Evolutionary conservation across 2,797 vertebrate genomes (phyloP).

Genomic region (Tokudaia tokunoshimensis): DNA sequence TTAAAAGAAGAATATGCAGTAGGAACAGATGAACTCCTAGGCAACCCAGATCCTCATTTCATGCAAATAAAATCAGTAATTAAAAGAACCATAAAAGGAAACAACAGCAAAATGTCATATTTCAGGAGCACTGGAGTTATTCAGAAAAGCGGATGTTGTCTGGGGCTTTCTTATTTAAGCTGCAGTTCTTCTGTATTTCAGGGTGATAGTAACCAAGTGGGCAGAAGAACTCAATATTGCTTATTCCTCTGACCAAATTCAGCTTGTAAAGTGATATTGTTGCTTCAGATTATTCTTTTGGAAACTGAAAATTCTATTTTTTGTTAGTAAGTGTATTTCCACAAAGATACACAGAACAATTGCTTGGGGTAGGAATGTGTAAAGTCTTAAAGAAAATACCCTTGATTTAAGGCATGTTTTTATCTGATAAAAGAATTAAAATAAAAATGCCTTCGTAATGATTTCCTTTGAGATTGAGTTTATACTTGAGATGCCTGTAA

Average conservation of each 20-base stretch:
- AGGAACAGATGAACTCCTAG: constrained; percentile 80
- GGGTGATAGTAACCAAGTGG: neutral
- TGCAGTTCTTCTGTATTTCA: neutral
- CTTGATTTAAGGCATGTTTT: neutral
- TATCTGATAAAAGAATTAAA: neutral
- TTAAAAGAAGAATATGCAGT: constrained; percentile 72
- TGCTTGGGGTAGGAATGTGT: neutral
- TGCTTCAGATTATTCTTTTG: neutral
- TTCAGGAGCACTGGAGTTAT: constrained; percentile 44
- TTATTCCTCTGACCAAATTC: neutral
- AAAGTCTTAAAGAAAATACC: neutral
- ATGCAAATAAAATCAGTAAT: constrained; percentile 78
- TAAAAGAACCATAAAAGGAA: constrained; percentile 76
- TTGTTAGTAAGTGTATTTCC: neutral
- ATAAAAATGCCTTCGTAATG: neutral
- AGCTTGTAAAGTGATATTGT: neutral
- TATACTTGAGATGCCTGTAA: neutral
- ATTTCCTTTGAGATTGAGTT: neutral
- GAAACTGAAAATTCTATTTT: constrained; percentile 51
- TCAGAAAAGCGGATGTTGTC: constrained; percentile 53
- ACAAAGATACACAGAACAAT: neutral
- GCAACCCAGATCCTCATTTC: constrained; percentile 79
- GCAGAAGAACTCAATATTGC: neutral
- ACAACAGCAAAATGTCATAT: constrained; percentile 79
- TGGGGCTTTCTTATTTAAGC: constrained; percentile 33